Conservation (phyloP, 1,140 invertebrate genomes). For the Drosophila obscura region DNA sequence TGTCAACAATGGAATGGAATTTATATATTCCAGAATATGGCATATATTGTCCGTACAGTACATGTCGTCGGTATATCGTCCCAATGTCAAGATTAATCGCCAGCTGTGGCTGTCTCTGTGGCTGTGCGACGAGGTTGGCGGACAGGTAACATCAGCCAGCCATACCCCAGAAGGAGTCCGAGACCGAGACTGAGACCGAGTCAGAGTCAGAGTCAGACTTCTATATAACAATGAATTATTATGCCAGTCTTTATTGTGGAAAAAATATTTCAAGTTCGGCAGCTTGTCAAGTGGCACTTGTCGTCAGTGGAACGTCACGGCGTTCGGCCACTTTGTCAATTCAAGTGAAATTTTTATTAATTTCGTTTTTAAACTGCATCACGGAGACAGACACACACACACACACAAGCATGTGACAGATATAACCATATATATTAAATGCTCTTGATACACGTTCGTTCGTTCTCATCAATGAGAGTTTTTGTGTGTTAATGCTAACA, state of each 20-base stretch:
- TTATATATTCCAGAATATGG: slow-evolving; percentile 51
- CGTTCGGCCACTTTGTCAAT: slow-evolving; percentile 81
- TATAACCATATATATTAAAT: slow-evolving; percentile 39
- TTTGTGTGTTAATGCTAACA: slow-evolving; percentile 73
- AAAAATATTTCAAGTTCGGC: slow-evolving; percentile 76
- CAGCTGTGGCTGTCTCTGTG: slow-evolving; percentile 63
- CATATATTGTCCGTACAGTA: slow-evolving; percentile 9
- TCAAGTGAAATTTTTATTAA: slow-evolving; percentile 83
- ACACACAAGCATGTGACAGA: slow-evolving; percentile 21
- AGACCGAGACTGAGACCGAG: slow-evolving; percentile 10
- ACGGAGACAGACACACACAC: slow-evolving; percentile 37
- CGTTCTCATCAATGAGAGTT: slow-evolving; percentile 63
- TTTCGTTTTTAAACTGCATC: slow-evolving; percentile 76
- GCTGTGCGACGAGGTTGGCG: slow-evolving; percentile 71
- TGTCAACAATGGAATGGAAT: slow-evolving; percentile 57
- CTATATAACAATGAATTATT: slow-evolving; percentile 77
- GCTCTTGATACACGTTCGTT: slow-evolving; percentile 30
- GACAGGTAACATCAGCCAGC: slow-evolving; percentile 40
- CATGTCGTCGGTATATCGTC: slow-evolving; percentile 27
- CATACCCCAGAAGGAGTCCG: slow-evolving; percentile 17
- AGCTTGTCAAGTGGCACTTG: slow-evolving; percentile 83
- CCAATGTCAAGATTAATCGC: slow-evolving; percentile 82
- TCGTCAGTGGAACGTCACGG: slow-evolving; percentile 81
- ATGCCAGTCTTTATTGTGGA: slow-evolving; percentile 40
- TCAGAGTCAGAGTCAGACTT: slow-evolving; percentile 54